Evolutionary conservation across 2,113 vertebrate genomes (phyloP), one percentile per base, ranked within the genome.

Genomic region (Brachypodius melanocephalos): DNA sequence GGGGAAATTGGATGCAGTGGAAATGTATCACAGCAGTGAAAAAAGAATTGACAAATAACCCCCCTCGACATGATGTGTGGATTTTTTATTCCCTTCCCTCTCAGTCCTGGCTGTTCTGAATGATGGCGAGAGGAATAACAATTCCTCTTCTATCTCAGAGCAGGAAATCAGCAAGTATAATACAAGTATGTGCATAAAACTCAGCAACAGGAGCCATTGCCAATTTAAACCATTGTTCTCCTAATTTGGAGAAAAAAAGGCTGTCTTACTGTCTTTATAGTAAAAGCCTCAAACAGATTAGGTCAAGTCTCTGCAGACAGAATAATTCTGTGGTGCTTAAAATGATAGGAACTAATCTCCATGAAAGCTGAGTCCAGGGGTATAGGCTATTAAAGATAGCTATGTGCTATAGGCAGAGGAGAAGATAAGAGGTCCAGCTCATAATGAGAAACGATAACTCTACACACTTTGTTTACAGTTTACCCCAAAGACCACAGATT

Each of bases 401-500:
- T 97, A 38, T 90, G 57, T 94, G 82, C 91, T 95, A 90, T 94
- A 94, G 93, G 95, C 91, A 85, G 77, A 96, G 79, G 62, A 90
- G 93, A 81, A 97, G 97, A 97, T 95, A 97, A 96, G 96, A 96
- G 85, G 92, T 92, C 89, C 74, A 85, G 79, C 92, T 96, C 88
- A 94, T 97, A 97, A 97, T 97, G 95, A 97, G 94, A 95, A 97
- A 96, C 63, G 93, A 97, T 98, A 97, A 97, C 96, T 96, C 95
- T 95, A 92, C 88, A 97, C 89, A 97, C 93, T 97, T 97, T 97
- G 95, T 96, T 98, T 97, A 95, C 88, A 93, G 90, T 97, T 97
- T 97, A 97, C 97, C 97, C 97, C 92, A 97, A 97, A 98, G 97
- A 98, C 97, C 82, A 91, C 95, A 97, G 97, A 97, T 97, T 97